phyloP scores from a whole-genome alignment of 2,797 vertebrate species.

The Tapirus indicus region DNA sequence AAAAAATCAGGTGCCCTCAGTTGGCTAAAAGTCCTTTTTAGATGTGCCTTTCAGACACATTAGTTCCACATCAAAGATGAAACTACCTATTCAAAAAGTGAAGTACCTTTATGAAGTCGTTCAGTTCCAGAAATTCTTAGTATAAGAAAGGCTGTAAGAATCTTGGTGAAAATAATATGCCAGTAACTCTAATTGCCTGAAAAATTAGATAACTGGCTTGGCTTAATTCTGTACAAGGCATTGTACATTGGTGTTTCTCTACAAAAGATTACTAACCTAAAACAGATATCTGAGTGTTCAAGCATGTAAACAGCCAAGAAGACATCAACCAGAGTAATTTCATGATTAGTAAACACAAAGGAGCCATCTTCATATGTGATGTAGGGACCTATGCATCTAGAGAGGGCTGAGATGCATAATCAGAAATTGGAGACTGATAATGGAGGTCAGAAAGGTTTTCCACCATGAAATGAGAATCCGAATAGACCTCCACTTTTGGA shows the following conservation, averaged over 20 bases:
- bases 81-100: conserved; percentile 24
- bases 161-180: neutral
- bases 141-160: neutral
- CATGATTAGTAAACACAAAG: neutral
- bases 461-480: neutral
- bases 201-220: neutral
- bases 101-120: neutral
- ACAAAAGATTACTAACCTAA: neutral
- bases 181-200: neutral
- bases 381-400: neutral
- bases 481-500: neutral
- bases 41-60: neutral
- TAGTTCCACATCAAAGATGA: conserved; percentile 37
- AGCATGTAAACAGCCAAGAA: neutral
- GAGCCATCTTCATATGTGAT: neutral
- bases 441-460: conserved; percentile 19
- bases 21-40: neutral
- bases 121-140: neutral
- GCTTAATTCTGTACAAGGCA: neutral
- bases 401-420: neutral
- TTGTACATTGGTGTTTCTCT: neutral
- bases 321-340: neutral
- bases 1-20: neutral
- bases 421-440: neutral
- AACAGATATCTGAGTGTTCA: neutral